Base-by-base conservation (phyloP, 2,797 vertebrate genomes). In the Pogoniulus pusillus region DNA sequence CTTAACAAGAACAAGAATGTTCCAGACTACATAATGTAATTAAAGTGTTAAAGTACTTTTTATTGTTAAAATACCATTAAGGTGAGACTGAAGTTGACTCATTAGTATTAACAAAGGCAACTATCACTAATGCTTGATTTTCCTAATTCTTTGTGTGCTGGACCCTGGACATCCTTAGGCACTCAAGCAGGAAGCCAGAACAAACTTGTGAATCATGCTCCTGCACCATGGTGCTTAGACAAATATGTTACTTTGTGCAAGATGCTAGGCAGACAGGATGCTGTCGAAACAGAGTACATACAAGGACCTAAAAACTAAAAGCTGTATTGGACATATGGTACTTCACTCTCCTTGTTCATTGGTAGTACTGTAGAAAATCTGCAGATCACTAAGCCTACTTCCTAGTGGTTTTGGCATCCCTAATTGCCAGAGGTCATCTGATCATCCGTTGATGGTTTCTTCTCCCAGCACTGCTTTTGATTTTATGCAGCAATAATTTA, bases 1-100 rank as follows among this genome's bases (percentile, higher is more conserved):
- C 53, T 91, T 88, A 91, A 91, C 73, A 81, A 87, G 82, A 84
- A 76, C 27, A 64, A 76, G 57, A 93, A 91, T 14, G 23, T 79
- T 92, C 73, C 45, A 72, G 87, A 71, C 41, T 92, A 91, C 12
- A 60, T 59, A 59, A 57, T 30, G 54, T 79, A 68, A 84, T 79
- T 91, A 87, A 86, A 90, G 82, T 32, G 77, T 0, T 81, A 13
- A 69, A 70, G 18, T 60, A 64, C 17, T 37, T 80, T 75, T 72
- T 74, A 32, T 77, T 89, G 59, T 84, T 58, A 69, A 87, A 81
- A 63, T 65, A 57, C 9, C 64, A 70, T 37, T 80, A 65, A 75
- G 7, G 13, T 19, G 71, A 88, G 55, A 63, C 5, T 30, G 59
- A 73, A 71, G 64, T 20, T 74, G 72, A 71, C 35, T 90, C 65